Evolutionary conservation across 2,888 invertebrate genomes (phyloP), one percentile per base, ranked within the genome.

Genomic region (Hololepta plana): DNA sequence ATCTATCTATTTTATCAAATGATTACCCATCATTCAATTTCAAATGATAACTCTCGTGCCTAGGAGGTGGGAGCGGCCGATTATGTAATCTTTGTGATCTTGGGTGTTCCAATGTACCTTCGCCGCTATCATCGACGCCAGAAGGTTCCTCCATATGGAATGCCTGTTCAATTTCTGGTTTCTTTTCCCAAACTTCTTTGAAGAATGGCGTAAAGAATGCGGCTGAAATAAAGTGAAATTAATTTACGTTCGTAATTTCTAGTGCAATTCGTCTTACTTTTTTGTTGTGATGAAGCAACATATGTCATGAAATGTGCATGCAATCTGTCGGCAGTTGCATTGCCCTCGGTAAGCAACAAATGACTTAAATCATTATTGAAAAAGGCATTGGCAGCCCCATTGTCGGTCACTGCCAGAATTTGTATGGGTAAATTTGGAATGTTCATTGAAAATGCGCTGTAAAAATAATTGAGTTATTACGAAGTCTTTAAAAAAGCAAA

Each of bases 191-290:
- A 12, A 87, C 90, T 53, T 88, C 88, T 51, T 88, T 87, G 60
- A 93, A 84, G 62, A 93, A 93, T 23, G 90, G 88, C 23, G 84
- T 85, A 55, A 87, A 93, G 55, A 88, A 87, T 15, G 88, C 85
- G 45, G 87, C 85, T 87, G 56, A 9, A 34, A 30, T 11, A n/a
- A n/a, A n/a, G n/a, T n/a, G n/a, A n/a, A n/a, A n/a, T n/a, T n/a
- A 31, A 30, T 25, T 13, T 25, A 24, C 9, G n/a, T 9, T 30
- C 3, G 27, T 10, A 9, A 23, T 17, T 8, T 20, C 24, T 10
- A 14, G 19, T 9, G 9, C 6, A 8, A 8, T 28, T 23, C 3
- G 16, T 53, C 64, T 61, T 52, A 87, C 87, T 80, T 62, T 88
- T 87, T 40, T 76, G 79, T 53, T 80, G 80, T 41, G 76, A 79